Evolutionary conservation across 2,888 invertebrate species (phyloP).

Genomic region (Melinopterus prodromus): DNA sequence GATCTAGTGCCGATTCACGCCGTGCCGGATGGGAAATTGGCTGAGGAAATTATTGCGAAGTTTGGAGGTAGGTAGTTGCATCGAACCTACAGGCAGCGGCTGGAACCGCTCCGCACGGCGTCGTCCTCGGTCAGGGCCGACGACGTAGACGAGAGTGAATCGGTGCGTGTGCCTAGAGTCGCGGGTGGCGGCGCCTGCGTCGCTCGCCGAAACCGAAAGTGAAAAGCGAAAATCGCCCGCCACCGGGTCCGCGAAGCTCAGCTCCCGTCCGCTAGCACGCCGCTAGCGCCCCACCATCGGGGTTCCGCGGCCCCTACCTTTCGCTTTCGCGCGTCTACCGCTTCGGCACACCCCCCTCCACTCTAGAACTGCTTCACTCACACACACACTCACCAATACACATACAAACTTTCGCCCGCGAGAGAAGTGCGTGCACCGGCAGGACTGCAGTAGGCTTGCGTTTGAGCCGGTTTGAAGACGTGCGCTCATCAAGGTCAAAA

Average conservation of each 20-base stretch:
- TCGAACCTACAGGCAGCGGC: constrained; percentile 27
- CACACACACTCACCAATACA: background rate
- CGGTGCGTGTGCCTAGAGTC: constrained; percentile 56
- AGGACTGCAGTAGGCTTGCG: constrained; percentile 66
- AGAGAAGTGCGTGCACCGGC: constrained; percentile 61
- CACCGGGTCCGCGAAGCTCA: constrained; percentile 16
- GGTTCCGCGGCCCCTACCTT: constrained; percentile 64
- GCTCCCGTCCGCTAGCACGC: constrained; percentile 24
- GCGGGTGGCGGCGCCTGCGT: constrained; percentile 52
- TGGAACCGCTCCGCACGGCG: constrained; percentile 35
- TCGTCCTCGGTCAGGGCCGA: constrained; percentile 56
- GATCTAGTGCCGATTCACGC: too few species aligned
- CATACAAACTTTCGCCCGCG: constrained; percentile 57
- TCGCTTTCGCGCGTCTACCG: constrained; percentile 68
- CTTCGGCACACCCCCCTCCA: constrained; percentile 47
- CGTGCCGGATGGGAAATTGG: too few species aligned
- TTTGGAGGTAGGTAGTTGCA: background rate
- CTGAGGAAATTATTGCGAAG: background rate
- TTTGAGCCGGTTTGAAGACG: constrained; percentile 61
- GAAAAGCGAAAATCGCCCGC: constrained; percentile 56
- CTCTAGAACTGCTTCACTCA: background rate
- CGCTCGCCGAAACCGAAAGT: constrained; percentile 60
- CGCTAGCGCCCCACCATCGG: constrained; percentile 22
- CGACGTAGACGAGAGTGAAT: constrained; percentile 55
- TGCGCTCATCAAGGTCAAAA: constrained; percentile 48